phyloP scores from a whole-genome alignment of 1,140 invertebrate genomes.

The Atopsyche davidsoni region DNA sequence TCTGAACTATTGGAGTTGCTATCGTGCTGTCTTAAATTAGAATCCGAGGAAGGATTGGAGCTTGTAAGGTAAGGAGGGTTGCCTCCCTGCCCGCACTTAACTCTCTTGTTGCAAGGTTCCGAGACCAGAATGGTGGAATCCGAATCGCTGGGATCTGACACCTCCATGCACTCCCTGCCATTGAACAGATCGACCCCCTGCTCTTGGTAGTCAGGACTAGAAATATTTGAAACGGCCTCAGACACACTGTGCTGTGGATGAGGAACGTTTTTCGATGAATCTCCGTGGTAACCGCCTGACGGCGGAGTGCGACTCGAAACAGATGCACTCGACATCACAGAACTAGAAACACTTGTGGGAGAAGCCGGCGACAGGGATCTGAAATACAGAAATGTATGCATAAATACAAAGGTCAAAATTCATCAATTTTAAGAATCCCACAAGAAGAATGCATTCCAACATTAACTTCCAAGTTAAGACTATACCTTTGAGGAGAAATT shows the following conservation, averaged over 20 bases:
- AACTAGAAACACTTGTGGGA: slow-evolving; percentile 79
- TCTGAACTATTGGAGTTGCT: slow-evolving; percentile 41
- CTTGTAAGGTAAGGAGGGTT: slow-evolving; percentile 35
- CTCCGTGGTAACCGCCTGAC: slow-evolving; percentile 29
- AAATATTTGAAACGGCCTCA: slow-evolving; percentile 80
- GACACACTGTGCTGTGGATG: slow-evolving; percentile 52
- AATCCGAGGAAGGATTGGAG: slow-evolving; percentile 21
- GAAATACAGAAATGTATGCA: slow-evolving; percentile 12
- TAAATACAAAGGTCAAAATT: no score
- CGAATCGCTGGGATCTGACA: slow-evolving; percentile 80
- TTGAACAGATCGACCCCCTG: slow-evolving; percentile 53
- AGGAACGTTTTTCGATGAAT: slow-evolving; percentile 6
- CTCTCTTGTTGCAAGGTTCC: slow-evolving; percentile 63
- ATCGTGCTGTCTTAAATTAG: slow-evolving; percentile 24
- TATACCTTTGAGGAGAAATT: slow-evolving; percentile 51
- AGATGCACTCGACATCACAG: slow-evolving; percentile 61
- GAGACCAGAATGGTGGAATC: slow-evolving; percentile 73
- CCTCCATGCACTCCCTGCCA: slow-evolving; percentile 70
- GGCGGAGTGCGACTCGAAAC: slow-evolving; percentile 37
- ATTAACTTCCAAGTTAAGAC: slow-evolving; percentile 1
- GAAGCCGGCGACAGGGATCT: slow-evolving; percentile 68
- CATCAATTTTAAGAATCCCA: no score
- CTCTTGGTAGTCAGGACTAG: slow-evolving; percentile 80
- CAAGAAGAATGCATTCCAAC: not conserved
- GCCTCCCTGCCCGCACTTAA: slow-evolving; percentile 39